Base-by-base conservation (phyloP, 2,113 vertebrate species). In the Caranx ignobilis region DNA sequence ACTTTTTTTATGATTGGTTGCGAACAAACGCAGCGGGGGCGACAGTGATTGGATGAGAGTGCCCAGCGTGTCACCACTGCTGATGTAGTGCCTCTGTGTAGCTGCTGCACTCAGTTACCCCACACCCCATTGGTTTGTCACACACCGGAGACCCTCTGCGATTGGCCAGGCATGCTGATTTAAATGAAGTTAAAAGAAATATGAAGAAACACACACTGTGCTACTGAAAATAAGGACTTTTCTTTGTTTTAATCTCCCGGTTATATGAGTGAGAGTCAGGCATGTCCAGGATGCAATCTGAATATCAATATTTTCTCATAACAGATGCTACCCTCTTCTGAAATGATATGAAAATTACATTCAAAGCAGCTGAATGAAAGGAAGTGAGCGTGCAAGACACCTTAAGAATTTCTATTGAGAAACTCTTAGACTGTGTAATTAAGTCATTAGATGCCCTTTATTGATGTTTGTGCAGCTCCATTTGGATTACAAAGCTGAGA, bases 21-120 rank as follows among this genome's bases (percentile, higher is more conserved):
- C 4, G 68, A 77, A 78, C 55, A 11, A 79, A 74, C 87, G 34
- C 87, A 85, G 90, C 85, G 71, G 76, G 87, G 77, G 60, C 55
- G 11, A 83, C 65, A 13, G 82, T 88, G 89, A 87, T 91, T 89
- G 88, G 89, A 84, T 78, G 86, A 80, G 73, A 80, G 31, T 19
- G 32, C 84, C 26, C 81, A 79, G 73, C 57, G 10, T 83, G 87
- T 72, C 54, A 63, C 71, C 62, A 0, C 48, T 7, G 48, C 75
- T 88, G 88, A 83, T 80, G 69, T 52, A 74, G 81, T 66, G 71
- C 75, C 66, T 75, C 85, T 62, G 66, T 77, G 34, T 65, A 83
- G 74, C 82, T 72, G 77, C 68, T 86, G 83, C 65, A 75, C 87
- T 85, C 56, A 0, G 26, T 87, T 74, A 83, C 77, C 85, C 88